Evolutionary conservation across 2,888 invertebrate genomes (phyloP).

Genomic region (Barypeithes pellucidus): DNA sequence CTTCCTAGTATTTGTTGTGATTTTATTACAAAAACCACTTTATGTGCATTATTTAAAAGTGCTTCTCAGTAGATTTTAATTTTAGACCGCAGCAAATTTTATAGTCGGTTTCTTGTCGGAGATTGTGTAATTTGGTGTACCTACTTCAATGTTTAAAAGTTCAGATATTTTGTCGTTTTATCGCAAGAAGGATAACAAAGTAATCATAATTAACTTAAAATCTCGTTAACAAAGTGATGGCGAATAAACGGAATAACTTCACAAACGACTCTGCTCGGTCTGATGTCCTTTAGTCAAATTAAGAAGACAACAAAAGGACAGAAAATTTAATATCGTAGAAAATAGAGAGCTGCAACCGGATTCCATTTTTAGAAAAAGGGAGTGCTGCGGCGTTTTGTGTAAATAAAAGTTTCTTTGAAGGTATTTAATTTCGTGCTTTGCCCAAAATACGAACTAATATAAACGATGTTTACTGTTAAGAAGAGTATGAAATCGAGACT

Average conservation of each 20-base stretch:
- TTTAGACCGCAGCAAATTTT: background rate
- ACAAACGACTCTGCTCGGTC: background rate
- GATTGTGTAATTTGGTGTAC: conserved; percentile 1
- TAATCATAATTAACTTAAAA: conserved; percentile 24
- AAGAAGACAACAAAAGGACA: background rate
- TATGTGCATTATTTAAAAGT: conserved; percentile 7
- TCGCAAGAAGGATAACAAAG: conserved; percentile 2
- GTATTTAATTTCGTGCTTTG: background rate
- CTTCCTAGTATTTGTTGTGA: conserved; percentile 2
- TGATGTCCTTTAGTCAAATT: conserved; percentile 10
- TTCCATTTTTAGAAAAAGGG: background rate
- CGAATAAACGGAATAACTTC: conserved; percentile 7
- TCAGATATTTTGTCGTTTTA: background rate
- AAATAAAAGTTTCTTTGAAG: conserved; percentile 1
- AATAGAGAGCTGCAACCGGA: background rate
- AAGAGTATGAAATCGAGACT: background rate
- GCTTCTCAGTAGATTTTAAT: background rate
- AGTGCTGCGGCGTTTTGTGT: background rate
- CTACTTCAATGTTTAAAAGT: background rate
- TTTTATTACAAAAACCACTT: background rate
- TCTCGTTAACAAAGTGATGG: conserved; percentile 16
- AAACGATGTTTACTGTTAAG: conserved; percentile 18
- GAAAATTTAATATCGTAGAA: conserved; percentile 8
- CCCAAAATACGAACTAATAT: background rate
- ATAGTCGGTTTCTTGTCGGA: background rate